Evolutionary conservation across 2,888 invertebrate species (phyloP), one percentile per base, ranked within the genome.

Genomic region (Apantesis nais): DNA sequence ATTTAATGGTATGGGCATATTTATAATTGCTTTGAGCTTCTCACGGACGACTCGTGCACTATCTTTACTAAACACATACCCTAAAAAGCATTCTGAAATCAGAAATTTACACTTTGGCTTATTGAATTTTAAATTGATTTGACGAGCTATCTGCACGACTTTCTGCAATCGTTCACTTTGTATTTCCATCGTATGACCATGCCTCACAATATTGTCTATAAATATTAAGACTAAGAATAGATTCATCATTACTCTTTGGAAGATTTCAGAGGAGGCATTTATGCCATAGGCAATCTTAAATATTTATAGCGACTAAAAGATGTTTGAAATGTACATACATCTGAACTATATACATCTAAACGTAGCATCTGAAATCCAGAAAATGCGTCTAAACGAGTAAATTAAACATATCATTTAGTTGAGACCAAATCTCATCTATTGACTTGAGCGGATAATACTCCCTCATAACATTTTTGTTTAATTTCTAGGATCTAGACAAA

Each of bases 401-500:
- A 67, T n/a, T n/a, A n/a, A n/a, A 29, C 9, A 61, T 61, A 0
- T 61, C 67, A 8, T 14, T 31, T 2, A 67, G 12, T 22, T 67
- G 37, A 44, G 67, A 39, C 3, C 60, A 7, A 1, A 67, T n/a
- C 44, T 16, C 31, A n/a, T 67, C 67, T 19, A 67, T 14, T 44
- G n/a, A n/a, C n/a, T n/a, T n/a, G n/a, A n/a, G n/a, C n/a, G n/a
- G n/a, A n/a, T n/a, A n/a, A n/a, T n/a, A 34, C 22, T n/a, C 19
- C 44, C 67, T 60, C 9, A 19, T 58, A 1, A 61, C 44, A 11
- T 11, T 19, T 22, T 61, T 14, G 44, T 67, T 67, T 41, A 60
- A 58, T 67, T 67, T 37, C 67, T 25, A 22, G 67, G 67, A 31
- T 67, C 67, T 41, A 67, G 31, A 37, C 67, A 67, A 1, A 67